phyloP scores from a whole-genome alignment of 2,113 vertebrate genomes.

The Siniperca knerii region DNA sequence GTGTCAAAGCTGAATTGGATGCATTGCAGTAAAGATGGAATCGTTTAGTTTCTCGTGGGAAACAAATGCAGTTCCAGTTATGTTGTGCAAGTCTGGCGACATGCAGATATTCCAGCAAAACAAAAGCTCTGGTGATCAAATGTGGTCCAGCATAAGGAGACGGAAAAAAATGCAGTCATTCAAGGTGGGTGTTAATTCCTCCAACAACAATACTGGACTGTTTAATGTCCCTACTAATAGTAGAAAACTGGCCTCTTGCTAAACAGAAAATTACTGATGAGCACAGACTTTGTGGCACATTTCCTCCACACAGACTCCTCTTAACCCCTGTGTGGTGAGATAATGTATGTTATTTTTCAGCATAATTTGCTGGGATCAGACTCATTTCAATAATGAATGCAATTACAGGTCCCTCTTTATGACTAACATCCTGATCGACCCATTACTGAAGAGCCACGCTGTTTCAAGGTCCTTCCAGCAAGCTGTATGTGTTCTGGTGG shows the following conservation, averaged over 20 bases:
- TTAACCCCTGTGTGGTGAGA: constrained; percentile 45
- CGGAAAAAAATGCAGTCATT: constrained; percentile 19
- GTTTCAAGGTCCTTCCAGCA: constrained; percentile 45
- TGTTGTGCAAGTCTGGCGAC: constrained; percentile 20
- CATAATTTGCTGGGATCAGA: constrained; percentile 64
- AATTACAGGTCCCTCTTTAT: constrained; percentile 73
- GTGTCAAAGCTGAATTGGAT: constrained; percentile 5
- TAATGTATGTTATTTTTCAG: constrained; percentile 68
- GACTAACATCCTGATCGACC: constrained; percentile 72
- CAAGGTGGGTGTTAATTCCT: constrained; percentile 50
- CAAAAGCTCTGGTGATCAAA: constrained; percentile 15
- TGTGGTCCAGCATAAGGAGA: constrained; percentile 10
- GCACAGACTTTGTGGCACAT: constrained; percentile 50
- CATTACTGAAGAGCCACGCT: constrained; percentile 59
- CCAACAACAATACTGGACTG: constrained; percentile 36
- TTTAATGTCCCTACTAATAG: constrained; percentile 33
- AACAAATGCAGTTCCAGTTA: not conserved
- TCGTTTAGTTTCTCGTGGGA: constrained; percentile 1
- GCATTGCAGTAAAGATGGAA: constrained; percentile 15
- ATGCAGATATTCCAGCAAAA: constrained; percentile 24
- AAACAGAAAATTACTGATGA: constrained; percentile 49
- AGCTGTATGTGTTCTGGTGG: constrained; percentile 28
- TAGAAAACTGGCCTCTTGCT: constrained; percentile 21
- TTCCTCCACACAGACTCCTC: constrained; percentile 52
- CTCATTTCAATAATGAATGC: constrained; percentile 78